Evolutionary conservation across 2,797 vertebrate genomes (phyloP), one percentile per base, ranked within the genome.

Genomic region (Darevskia nairensis): DNA sequence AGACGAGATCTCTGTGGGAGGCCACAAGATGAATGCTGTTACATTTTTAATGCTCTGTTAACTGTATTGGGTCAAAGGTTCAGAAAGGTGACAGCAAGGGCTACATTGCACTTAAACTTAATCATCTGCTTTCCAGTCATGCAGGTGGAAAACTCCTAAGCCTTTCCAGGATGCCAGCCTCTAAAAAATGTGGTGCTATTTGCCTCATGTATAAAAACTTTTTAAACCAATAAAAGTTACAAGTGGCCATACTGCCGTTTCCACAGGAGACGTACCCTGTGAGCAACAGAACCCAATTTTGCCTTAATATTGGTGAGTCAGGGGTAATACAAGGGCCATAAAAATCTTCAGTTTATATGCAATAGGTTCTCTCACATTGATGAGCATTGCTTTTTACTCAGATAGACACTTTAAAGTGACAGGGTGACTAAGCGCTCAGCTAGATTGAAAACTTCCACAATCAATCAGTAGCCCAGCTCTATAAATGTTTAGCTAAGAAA

Each of bases 81-180:
- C 41, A 87, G 72, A 93, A 88, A 88, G 27, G 76, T 80, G 71
- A 35, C 90, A 86, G 13, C 2, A 7, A 92, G 23, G 88, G 71
- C 41, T 90, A 75, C 87, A 35, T 8, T 8, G 19, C 84, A 71
- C 59, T 75, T 90, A 87, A 86, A 90, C 15, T 13, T 85, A 84
- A 90, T 59, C 61, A 78, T 8, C 46, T 92, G 3, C 64, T 92
- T 80, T 77, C 77, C 61, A 91, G n/a, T 29, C 87, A 87, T 41
- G 90, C 89, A 7, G 74, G 74, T 78, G 71, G 41, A 11, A 90
- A 80, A 87, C 77, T 41, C 55, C 25, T 17, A 29, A 29, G 25
- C 15, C 21, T 79, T 74, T 86, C n/a, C 76, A 84, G 59, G 10
- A 88, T 81, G 80, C 66, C 23, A 84, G 41, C n/a, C 59, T 90